Percentiles rank a stretch among this genome's conserved stretches.
These are phyloP conservation scores for Drosophila neotestacea DNA, from an alignment of 2,888 invertebrate genomes.

Conservation along the genomic window DNA sequence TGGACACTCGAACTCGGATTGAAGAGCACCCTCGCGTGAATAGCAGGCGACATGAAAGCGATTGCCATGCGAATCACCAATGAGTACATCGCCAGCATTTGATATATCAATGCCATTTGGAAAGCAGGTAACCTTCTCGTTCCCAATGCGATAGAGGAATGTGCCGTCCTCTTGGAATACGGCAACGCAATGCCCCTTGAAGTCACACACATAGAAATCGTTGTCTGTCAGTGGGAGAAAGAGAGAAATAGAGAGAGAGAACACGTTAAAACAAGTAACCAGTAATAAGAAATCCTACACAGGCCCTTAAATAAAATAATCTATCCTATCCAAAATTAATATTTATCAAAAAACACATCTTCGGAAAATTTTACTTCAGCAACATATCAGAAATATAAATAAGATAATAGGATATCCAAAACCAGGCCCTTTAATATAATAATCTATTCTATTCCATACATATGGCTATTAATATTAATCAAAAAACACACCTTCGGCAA, in stretches of 20 bases:
- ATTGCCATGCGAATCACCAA: slow-evolving; percentile 99
- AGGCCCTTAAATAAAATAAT: too few species aligned
- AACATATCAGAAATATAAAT: too few species aligned
- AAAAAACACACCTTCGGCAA: too few species aligned
- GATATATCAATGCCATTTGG: slow-evolving; percentile 99
- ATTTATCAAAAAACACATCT: too few species aligned
- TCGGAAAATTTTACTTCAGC: too few species aligned
- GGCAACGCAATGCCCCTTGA: slow-evolving; percentile 98
- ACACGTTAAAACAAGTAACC: too few species aligned
- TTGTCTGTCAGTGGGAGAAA: slow-evolving; percentile 87
- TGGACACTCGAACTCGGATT: slow-evolving; percentile 98
- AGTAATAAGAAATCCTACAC: too few species aligned
- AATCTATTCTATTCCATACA: too few species aligned
- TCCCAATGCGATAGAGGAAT: slow-evolving; percentile 96
- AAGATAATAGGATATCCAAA: too few species aligned
- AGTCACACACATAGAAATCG: slow-evolving; percentile 98
- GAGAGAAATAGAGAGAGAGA: not conserved
- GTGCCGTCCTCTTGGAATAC: slow-evolving; percentile 97
- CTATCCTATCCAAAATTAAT: too few species aligned
- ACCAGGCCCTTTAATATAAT: too few species aligned
- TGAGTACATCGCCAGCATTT: slow-evolving; percentile 97
- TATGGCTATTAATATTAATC: too few species aligned
- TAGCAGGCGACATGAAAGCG: slow-evolving; percentile 99
- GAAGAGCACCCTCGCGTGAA: slow-evolving; percentile 93
- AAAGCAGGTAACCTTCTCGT: slow-evolving; percentile 97